Evolutionary conservation across 2,797 vertebrate species (phyloP), one percentile per base, ranked within the genome.

Genomic region (Gouania willdenowi): DNA sequence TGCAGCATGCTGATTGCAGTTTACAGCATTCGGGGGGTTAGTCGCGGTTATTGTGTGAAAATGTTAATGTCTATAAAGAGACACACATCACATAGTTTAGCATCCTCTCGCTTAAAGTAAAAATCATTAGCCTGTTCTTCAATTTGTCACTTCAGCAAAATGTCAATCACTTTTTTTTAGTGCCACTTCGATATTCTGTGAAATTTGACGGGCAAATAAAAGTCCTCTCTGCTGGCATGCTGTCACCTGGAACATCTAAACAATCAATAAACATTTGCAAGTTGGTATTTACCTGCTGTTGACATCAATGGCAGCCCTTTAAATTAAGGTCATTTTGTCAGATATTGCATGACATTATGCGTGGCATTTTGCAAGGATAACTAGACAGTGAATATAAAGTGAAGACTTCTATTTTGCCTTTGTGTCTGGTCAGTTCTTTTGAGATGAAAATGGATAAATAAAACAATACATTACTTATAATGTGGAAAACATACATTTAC

Each of bases 221-320:
- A 81, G 77, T 84, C 76, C 77, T 75, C 86, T 87, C 86, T 64
- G 31, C 77, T 81, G 85, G 69, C 86, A 69, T 52, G 62, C 71
- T 79, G 84, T 85, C 84, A 87, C 78, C 85, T 71, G 58, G 75
- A 85, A 79, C 86, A 84, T 88, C 87, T 89, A 90, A 91, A 91
- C 90, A 91, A 91, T 91, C 89, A 83, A 91, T 91, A 70, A 60
- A 38, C 86, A 90, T 91, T 90, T 90, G 89, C 90, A 91, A 87
- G 68, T 88, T 91, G 90, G 77, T 89, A 91, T 91, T 91, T 91
- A 87, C 89, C 79, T 82, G 73, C 53, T 88, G 83, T 89, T 89
- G 87, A 88, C 82, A 81, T 73, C 83, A 82, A 79, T 85, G 81
- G 70, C 82, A 84, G 81, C 74, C 82, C 82, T 85, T 84, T 84